Evolutionary conservation across 2,113 vertebrate genomes (phyloP), one percentile per base, ranked within the genome.

Genomic region (Dunckerocampus dactyliophorus): DNA sequence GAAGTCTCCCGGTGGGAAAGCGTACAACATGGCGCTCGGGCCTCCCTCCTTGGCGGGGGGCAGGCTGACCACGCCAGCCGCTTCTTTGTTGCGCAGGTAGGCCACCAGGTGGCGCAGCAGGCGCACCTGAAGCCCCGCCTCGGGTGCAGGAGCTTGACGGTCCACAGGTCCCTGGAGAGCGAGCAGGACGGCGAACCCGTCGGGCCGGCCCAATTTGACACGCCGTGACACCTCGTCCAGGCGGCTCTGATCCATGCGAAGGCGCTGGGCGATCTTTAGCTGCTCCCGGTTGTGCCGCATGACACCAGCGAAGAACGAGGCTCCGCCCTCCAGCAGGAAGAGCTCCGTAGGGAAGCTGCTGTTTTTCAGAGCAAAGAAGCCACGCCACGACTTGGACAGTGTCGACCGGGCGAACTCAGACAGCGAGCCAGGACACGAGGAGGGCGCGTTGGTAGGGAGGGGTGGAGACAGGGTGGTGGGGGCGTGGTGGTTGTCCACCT

Each of bases 71-170:
- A 99, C 96, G 3, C 97, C 97, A 0, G 97, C 97, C 0, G 97
- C 96, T 89, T 99, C 96, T 81, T 99, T 99, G 92, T 97, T 98
- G 80, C 97, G 93, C 89, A 99, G 93, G 92, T 99, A 99, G 50
- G 96, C 97, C 77, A 99, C 97, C 82, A 99, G 90, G 87, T 99
- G 98, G 75, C 96, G 94, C 54, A 99, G 94, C 87, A 98, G 88
- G 70, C 97, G 92, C 49, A 93, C 90, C 91, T 99, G 96, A n/a
- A 97, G 91, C 9, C 94, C 94, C 0, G 93, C 93, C 76, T 97
- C 96, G 0, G 84, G 72, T 34, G 90, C 86, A 9, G 91, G 82
- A 31, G 88, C 74, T 57, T 89, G 87, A 3, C 82, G 87, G 62
- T 88, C 88, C 15, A 91, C 64, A 54, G 92, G 68, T 0, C 95